phyloP scores from a whole-genome alignment of 64 coral and sea anemone species.

The Dendronephthya gigantea region DNA sequence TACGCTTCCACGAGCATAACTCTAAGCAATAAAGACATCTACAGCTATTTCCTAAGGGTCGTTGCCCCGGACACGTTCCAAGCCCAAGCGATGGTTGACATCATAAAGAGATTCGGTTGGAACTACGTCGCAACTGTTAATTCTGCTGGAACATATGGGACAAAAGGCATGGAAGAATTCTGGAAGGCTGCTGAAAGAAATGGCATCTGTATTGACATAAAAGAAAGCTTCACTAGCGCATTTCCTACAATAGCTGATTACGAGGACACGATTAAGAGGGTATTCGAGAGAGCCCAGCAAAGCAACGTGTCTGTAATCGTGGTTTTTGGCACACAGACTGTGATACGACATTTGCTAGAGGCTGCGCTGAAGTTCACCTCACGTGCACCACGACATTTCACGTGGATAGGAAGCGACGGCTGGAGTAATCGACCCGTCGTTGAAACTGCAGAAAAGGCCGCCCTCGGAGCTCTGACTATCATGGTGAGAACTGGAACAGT shows the following conservation, averaged over 20 bases:
- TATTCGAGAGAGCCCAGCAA: too few species aligned
- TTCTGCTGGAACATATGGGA: background rate
- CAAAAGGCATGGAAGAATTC: background rate
- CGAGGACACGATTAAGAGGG: too few species aligned
- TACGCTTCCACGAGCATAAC: background rate
- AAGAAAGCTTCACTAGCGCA: background rate
- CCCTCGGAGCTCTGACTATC: background rate
- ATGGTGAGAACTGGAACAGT: background rate
- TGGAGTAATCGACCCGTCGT: background rate
- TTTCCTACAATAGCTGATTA: background rate
- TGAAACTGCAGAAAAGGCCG: background rate
- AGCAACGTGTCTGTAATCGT: too few species aligned
- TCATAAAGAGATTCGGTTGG: background rate
- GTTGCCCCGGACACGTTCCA: background rate
- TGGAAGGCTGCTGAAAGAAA: background rate
- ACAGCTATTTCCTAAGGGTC: background rate
- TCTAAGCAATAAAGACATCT: background rate
- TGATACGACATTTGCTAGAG: background rate
- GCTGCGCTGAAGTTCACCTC: background rate
- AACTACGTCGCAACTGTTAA: background rate
- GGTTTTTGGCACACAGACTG: background rate
- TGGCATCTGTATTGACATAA: background rate
- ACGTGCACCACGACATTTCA: background rate
- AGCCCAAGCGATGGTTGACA: background rate
- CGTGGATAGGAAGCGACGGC: background rate